These are phyloP conservation scores for Geotrypetes seraphini DNA, from an alignment of 2,797 vertebrate species.

Conservation along the genomic window DNA sequence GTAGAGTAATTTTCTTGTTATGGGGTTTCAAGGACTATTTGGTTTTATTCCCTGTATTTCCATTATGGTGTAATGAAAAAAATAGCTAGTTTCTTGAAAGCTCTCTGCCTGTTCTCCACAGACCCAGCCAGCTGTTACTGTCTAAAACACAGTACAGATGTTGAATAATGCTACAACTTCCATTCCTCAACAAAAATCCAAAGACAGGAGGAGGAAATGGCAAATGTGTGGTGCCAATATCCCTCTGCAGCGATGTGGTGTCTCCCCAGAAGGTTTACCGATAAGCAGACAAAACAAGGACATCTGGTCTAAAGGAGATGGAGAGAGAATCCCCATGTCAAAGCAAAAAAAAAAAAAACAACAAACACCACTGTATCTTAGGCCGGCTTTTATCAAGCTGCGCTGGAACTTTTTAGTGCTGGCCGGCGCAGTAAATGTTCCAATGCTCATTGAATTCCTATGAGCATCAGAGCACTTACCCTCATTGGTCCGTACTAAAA, in stretches of 20 bases:
- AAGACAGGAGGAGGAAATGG: conserved; percentile 3
- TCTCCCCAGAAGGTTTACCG: conserved; percentile 7
- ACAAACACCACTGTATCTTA: too few species aligned
- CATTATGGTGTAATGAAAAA: conserved; percentile 56
- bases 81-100: conserved; percentile 38
- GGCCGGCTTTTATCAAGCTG: too few species aligned
- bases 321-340: too few species aligned
- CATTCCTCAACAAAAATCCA: conserved; percentile 19
- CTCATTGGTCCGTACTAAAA: too few species aligned
- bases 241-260: conserved; percentile 10
- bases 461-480: too few species aligned
- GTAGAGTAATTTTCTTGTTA: conserved; percentile 39
- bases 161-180: conserved; percentile 36
- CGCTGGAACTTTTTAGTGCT: too few species aligned
- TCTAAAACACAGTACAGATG: conserved; percentile 56
- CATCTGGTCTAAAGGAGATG: too few species aligned
- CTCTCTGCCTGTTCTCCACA: conserved; percentile 17
- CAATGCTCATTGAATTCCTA: too few species aligned
- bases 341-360: too few species aligned
- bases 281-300: too few species aligned
- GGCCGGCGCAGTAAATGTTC: too few species aligned
- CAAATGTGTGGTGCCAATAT: conserved; percentile 6
- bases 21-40: conserved; percentile 42
- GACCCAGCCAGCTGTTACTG: conserved; percentile 33
- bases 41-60: conserved; percentile 51